Percentiles rank a stretch among this genome's conserved stretches.
Conservation (phyloP, 2,113 vertebrate species). For the Tonatia bakeri region DNA sequence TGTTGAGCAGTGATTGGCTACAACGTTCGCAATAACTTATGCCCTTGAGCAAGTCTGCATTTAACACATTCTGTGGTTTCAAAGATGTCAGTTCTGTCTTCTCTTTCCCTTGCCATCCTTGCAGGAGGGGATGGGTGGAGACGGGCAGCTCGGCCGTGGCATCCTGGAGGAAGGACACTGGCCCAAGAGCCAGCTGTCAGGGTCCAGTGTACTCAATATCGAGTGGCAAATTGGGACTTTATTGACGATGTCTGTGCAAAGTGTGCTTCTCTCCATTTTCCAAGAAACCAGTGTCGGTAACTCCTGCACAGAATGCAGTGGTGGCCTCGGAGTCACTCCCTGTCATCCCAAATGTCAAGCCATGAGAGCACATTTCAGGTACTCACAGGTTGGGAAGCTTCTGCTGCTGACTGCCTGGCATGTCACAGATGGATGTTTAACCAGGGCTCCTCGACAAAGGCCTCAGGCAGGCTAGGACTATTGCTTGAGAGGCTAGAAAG, state of each 20-base stretch:
- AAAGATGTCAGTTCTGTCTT: constrained; percentile 66
- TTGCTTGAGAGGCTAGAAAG: constrained; percentile 81
- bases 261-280: constrained; percentile 81
- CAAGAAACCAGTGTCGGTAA: constrained; percentile 87
- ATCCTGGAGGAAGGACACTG: constrained; percentile 50
- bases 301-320: constrained; percentile 68
- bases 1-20: constrained; percentile 74
- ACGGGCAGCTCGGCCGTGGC: constrained; percentile 39
- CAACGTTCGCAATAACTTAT: constrained; percentile 77
- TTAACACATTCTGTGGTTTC: constrained; percentile 73
- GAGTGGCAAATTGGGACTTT: constrained; percentile 80
- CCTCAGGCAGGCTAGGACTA: constrained; percentile 75
- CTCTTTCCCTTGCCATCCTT: constrained; percentile 56
- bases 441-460: constrained; percentile 53
- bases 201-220: constrained; percentile 86
- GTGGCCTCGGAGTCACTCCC: constrained; percentile 60
- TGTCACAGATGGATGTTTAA: constrained; percentile 13
- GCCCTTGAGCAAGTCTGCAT: constrained; percentile 69
- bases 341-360: constrained; percentile 49
- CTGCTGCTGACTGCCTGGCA: constrained; percentile 58
- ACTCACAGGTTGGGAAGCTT: constrained; percentile 67
- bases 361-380: constrained; percentile 59
- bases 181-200: constrained; percentile 71
- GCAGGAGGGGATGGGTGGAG: constrained; percentile 14
- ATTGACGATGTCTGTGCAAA: constrained; percentile 85